phyloP scores from a whole-genome alignment of 2,888 invertebrate species.

The Chalcosyrphus nemorum region DNA sequence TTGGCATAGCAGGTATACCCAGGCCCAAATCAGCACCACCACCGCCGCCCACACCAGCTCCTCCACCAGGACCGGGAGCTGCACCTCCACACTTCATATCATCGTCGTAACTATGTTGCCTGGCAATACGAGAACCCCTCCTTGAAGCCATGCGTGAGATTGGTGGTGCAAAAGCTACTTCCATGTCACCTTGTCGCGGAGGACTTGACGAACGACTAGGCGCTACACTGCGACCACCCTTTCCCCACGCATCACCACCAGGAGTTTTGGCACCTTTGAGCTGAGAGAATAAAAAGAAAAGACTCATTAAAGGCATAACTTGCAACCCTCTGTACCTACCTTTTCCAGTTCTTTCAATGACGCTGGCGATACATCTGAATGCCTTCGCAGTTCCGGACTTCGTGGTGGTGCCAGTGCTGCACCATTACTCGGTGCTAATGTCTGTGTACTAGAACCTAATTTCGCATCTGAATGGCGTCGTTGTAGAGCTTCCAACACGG shows the following conservation, averaged over 20 bases:
- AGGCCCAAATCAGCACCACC: conserved; percentile 83
- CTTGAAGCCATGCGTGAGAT: conserved; percentile 83
- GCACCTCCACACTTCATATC: conserved; percentile 84
- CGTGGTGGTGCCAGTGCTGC: conserved; percentile 91
- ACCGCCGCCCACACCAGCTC: conserved; percentile 65
- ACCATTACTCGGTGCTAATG: conserved; percentile 81
- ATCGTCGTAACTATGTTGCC: conserved; percentile 93
- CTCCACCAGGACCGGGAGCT: conserved; percentile 76
- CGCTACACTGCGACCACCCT: conserved; percentile 85
- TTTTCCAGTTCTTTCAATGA: conserved; percentile 94
- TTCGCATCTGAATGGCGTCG: conserved; percentile 91
- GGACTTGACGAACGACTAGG: conserved; percentile 85
- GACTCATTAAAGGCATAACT: background rate
- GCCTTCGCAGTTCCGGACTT: conserved; percentile 90
- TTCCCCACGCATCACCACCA: conserved; percentile 83
- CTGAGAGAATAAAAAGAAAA: conserved; percentile 80
- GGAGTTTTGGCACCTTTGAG: conserved; percentile 86
- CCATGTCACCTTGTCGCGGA: conserved; percentile 82
- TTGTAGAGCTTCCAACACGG: conserved; percentile 89
- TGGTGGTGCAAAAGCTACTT: conserved; percentile 77
- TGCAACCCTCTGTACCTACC: conserved; percentile 83
- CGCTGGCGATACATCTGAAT: conserved; percentile 94
- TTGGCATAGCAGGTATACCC: conserved; percentile 88
- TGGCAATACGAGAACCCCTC: conserved; percentile 85
- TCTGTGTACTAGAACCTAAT: conserved; percentile 84